phyloP scores from a whole-genome alignment of 2,888 invertebrate species.

The Cremastinae sp. region DNA sequence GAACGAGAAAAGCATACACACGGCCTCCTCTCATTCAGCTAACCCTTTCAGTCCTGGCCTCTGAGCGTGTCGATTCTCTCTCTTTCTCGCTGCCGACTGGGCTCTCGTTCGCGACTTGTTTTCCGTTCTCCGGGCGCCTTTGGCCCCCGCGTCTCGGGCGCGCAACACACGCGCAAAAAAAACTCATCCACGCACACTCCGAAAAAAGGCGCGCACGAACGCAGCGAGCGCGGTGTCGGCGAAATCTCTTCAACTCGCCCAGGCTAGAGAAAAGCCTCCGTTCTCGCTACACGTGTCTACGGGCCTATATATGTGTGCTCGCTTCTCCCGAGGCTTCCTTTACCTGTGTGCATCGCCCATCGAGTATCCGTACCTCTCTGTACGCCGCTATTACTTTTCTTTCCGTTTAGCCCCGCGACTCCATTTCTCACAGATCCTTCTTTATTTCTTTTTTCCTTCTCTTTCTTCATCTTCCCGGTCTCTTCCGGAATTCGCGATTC shows the following conservation, averaged over 20 bases:
- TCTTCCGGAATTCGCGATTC: constrained; percentile 12
- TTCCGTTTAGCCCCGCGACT: constrained; percentile 14
- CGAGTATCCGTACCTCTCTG: constrained; percentile 7
- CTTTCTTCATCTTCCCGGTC: too few relatives aligned
- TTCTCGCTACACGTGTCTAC: constrained; percentile 7
- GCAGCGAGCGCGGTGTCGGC: constrained; percentile 65
- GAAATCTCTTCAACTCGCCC: constrained; percentile 66
- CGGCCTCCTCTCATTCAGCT: constrained; percentile 73
- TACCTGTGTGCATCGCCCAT: background rate
- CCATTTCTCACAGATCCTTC: background rate
- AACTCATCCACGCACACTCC: constrained; percentile 1
- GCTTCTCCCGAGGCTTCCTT: too few relatives aligned
- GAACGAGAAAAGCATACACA: constrained; percentile 76
- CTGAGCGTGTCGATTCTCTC: constrained; percentile 48
- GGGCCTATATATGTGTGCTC: constrained; percentile 12
- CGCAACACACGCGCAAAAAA: background rate
- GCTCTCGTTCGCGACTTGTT: constrained; percentile 59
- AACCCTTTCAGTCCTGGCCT: constrained; percentile 72
- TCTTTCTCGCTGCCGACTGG: constrained; percentile 52
- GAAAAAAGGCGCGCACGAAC: constrained; percentile 18
- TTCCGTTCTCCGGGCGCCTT: constrained; percentile 60
- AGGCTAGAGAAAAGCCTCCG: constrained; percentile 59
- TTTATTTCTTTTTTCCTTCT: constrained; percentile 3
- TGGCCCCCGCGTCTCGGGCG: constrained; percentile 43
- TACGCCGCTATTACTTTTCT: constrained; percentile 17